These are phyloP conservation scores for Melanostoma scalare DNA, from an alignment of 2,888 invertebrate genomes.

Conservation along the genomic window DNA sequence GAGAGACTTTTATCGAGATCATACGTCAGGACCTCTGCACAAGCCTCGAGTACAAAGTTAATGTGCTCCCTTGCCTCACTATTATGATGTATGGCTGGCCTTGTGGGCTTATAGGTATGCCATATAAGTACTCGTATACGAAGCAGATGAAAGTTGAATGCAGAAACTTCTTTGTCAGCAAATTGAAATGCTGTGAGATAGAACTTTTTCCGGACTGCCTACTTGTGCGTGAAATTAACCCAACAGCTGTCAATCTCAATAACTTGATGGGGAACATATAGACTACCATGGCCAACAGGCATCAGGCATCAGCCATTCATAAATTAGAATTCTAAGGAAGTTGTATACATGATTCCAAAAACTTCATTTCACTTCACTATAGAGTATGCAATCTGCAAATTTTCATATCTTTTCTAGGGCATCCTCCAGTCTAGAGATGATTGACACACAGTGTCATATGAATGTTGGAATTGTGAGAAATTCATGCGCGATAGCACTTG, in stretches of 20 bases:
- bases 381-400: no score
- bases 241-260: constrained; percentile 65
- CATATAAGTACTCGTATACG: not conserved
- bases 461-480: no score
- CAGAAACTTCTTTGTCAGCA: constrained; percentile 42
- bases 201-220: constrained; percentile 32
- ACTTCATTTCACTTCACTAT: no score
- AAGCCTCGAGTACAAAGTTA: constrained; percentile 15
- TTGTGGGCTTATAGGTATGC: not conserved
- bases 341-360: no score
- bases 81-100: not conserved
- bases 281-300: no score
- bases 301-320: no score
- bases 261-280: not conserved
- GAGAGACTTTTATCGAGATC: constrained; percentile 56
- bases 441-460: no score
- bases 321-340: no score
- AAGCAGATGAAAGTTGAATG: not conserved
- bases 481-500: no score
- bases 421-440: no score
- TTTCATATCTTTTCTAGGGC: no score
- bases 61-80: constrained; percentile 7
- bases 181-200: constrained; percentile 59
- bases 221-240: constrained; percentile 63
- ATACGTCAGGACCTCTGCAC: constrained; percentile 45